Percentiles rank a stretch among this genome's conserved stretches.
phyloP scores from a whole-genome alignment of 2,113 vertebrate species.

The Smithornis capensis region DNA sequence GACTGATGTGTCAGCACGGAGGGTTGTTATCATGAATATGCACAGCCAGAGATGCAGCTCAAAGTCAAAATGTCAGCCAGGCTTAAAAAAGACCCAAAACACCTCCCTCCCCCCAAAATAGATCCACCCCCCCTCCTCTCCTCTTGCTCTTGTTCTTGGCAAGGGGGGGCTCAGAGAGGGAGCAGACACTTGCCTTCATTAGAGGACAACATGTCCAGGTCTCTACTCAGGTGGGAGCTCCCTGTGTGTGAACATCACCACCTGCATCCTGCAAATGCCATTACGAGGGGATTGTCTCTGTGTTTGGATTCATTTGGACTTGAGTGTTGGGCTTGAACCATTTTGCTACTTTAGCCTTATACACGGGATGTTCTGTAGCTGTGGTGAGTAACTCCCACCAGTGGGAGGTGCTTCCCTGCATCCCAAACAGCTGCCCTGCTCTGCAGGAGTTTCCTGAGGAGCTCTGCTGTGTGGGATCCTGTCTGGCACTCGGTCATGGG shows the following conservation, averaged over 20 bases:
- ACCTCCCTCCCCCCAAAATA: rapidly evolving
- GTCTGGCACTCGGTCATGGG: not conserved
- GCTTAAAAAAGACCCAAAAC: not conserved
- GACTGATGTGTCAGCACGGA: not conserved
- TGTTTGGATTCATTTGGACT: not conserved
- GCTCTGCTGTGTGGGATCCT: not conserved
- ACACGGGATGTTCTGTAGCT: rapidly evolving
- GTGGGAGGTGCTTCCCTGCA: not conserved
- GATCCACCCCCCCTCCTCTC: too few relatives aligned
- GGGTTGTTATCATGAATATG: not conserved
- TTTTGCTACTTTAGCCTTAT: not conserved
- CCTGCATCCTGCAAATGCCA: not conserved
- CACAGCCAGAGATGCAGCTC: not conserved
- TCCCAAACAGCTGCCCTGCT: not conserved
- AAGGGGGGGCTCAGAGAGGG: not conserved
- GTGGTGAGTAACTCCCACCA: not conserved
- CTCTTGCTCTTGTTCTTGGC: not conserved
- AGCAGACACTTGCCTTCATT: not conserved
- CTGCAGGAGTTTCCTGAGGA: not conserved
- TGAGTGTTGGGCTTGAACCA: not conserved
- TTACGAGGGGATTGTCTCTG: not conserved
- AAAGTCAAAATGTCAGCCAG: not conserved
- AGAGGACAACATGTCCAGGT: not conserved
- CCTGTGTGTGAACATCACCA: not conserved
- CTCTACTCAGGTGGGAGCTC: not conserved